phyloP scores from a whole-genome alignment of 2,797 vertebrate genomes.

The Lagodon rhomboides region DNA sequence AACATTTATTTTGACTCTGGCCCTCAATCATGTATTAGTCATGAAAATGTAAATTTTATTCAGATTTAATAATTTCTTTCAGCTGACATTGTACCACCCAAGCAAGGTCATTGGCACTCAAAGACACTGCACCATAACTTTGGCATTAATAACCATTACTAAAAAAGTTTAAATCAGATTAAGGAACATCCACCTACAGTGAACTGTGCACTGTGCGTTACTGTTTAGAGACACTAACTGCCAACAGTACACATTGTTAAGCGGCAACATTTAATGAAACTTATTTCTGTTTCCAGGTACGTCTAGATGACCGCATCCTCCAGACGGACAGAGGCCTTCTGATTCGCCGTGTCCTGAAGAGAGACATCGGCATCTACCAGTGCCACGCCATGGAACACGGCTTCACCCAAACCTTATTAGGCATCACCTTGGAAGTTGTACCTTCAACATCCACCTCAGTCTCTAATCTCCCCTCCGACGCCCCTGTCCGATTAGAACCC shows the following conservation, averaged over 20 bases:
- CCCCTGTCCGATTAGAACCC: conserved; percentile 75
- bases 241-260: neutral
- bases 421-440: conserved; percentile 91
- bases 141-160: neutral
- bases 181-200: no score
- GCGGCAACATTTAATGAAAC: neutral
- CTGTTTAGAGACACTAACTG: neutral
- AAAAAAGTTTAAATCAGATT: neutral
- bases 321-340: conserved; percentile 89
- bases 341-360: conserved; percentile 87
- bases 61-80: neutral
- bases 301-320: conserved; percentile 88
- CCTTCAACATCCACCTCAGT: conserved; percentile 69
- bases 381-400: conserved; percentile 94
- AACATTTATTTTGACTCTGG: no score
- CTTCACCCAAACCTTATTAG: conserved; percentile 93
- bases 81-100: neutral
- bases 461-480: conserved; percentile 77
- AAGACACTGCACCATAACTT: neutral
- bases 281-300: conserved; percentile 82
- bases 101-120: neutral
- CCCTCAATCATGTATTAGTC: neutral
- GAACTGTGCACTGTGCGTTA: no score
- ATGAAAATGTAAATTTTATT: neutral
- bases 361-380: conserved; percentile 90